Percentiles rank a stretch among this genome's conserved stretches.
Conservation (phyloP, 2,888 invertebrate genomes). For the Drosophila putrida region DNA sequence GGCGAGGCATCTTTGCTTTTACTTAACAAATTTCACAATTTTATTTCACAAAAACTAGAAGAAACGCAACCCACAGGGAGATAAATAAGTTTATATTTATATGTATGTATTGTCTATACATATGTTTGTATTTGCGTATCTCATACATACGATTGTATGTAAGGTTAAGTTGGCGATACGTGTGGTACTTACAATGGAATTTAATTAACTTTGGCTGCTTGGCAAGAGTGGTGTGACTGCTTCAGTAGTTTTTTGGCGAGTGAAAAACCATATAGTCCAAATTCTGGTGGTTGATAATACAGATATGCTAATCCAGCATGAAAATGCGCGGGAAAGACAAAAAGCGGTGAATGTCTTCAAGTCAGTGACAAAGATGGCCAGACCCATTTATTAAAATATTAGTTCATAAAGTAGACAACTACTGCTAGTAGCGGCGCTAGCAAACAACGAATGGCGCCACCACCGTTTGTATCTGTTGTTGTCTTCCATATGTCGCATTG, state of each 20-base stretch:
- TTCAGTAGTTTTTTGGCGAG: conserved; percentile 57
- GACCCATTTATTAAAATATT: no score
- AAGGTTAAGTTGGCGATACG: conserved; percentile 59
- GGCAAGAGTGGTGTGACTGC: conserved; percentile 39
- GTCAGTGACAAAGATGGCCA: neutral
- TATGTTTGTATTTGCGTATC: neutral
- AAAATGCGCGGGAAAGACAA: conserved; percentile 59
- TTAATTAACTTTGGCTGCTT: conserved; percentile 12
- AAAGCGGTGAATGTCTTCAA: conserved; percentile 7
- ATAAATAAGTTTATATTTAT: conserved; percentile 5
- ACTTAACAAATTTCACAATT: conserved; percentile 33
- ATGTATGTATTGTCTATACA: neutral
- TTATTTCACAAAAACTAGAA: conserved; percentile 40
- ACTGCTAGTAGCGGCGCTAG: no score
- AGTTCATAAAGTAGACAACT: no score
- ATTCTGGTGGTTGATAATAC: conserved; percentile 30
- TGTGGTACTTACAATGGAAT: conserved; percentile 41
- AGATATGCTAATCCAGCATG: conserved; percentile 32
- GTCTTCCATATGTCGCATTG: conserved; percentile 31
- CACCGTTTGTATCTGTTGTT: conserved; percentile 19
- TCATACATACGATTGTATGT: conserved; percentile 25
- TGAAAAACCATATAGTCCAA: conserved; percentile 51
- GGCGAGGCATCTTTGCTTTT: conserved; percentile 59
- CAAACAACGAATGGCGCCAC: no score
- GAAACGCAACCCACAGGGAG: neutral